Evolutionary conservation across 2,113 vertebrate genomes (phyloP).

Genomic region (Tetrax tetrax): DNA sequence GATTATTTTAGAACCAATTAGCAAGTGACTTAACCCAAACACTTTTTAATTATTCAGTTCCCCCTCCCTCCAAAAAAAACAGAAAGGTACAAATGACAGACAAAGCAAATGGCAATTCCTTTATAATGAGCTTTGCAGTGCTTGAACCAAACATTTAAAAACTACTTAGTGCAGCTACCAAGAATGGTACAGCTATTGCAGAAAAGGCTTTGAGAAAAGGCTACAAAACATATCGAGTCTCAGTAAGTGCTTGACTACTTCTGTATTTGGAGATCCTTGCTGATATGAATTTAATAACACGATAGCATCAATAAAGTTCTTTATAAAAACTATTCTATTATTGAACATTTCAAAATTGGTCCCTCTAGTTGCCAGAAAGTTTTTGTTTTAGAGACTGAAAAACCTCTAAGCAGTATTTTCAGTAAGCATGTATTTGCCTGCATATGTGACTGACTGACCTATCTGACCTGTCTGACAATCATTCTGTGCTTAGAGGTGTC

Average conservation of each 20-base stretch:
- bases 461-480: background rate
- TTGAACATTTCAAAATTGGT: background rate
- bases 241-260: background rate
- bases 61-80: background rate
- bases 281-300: background rate
- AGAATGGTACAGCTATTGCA: background rate
- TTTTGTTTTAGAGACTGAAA: background rate
- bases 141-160: background rate
- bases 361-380: background rate
- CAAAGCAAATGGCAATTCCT: background rate
- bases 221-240: background rate
- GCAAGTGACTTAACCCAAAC: background rate
- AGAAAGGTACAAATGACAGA: background rate
- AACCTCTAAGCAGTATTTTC: background rate
- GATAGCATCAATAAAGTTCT: background rate
- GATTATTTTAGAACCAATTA: background rate
- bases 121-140: background rate
- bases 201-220: background rate
- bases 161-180: background rate
- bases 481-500: background rate
- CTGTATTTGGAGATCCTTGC: background rate
- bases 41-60: background rate
- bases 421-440: background rate
- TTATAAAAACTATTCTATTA: background rate
- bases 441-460: background rate